Conservation (phyloP, 2,888 invertebrate genomes). For the Stenchaetothrips biformis region DNA sequence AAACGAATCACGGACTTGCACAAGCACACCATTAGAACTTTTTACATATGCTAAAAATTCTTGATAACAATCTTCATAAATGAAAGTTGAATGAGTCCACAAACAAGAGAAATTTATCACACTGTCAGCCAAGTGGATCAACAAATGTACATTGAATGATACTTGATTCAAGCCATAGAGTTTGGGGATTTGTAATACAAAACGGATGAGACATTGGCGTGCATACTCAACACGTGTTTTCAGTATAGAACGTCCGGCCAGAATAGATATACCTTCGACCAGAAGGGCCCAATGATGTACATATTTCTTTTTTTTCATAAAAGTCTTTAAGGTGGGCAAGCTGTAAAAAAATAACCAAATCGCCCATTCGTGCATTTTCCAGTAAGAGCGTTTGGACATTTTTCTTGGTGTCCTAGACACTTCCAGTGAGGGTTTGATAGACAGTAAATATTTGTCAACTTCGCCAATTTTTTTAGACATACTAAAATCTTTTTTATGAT, state of each 20-base stretch:
- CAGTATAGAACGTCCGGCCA: background rate
- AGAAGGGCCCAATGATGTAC: slow-evolving; percentile 16
- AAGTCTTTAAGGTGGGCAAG: background rate
- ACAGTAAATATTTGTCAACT: background rate
- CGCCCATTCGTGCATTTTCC: slow-evolving; percentile 19
- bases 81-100: background rate
- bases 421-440: background rate
- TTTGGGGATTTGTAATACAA: background rate
- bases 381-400: background rate
- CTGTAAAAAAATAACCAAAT: background rate
- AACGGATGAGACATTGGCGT: background rate
- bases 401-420: slow-evolving; percentile 23
- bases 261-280: background rate
- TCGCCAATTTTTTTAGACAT: background rate
- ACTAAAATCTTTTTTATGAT: background rate
- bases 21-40: background rate
- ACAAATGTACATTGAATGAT: slow-evolving; percentile 5
- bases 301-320: background rate
- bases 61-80: background rate
- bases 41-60: background rate
- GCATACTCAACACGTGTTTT: background rate
- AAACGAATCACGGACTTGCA: slow-evolving; percentile 8
- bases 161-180: background rate
- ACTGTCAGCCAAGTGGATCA: background rate
- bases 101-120: background rate